A percentile compares a stretch with the other conserved stretches of the same genome.
Evolutionary conservation across 2,888 invertebrate species (phyloP).

Genomic region (Malachius bipustulatus): DNA sequence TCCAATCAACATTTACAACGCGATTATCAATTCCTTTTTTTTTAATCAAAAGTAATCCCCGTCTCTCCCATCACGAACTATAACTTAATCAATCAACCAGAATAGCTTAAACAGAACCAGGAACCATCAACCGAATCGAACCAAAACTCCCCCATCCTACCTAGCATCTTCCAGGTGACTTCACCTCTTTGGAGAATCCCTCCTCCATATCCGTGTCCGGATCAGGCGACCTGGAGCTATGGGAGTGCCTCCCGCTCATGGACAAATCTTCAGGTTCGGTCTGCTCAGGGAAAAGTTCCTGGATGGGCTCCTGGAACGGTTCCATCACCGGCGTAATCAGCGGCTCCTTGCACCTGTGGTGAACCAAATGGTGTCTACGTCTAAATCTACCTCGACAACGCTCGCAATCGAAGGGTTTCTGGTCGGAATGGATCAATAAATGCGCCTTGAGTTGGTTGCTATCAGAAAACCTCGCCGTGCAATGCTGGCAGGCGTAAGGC

Average conservation of each 20-base stretch:
- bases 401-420: constrained; percentile 76
- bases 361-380: constrained; percentile 73
- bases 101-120: too few relatives aligned
- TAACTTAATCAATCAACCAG: too few relatives aligned
- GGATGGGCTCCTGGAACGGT: constrained; percentile 28
- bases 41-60: too few relatives aligned
- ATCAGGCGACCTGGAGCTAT: constrained; percentile 36
- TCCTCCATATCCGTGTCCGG: constrained; percentile 41
- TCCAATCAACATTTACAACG: too few relatives aligned
- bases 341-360: constrained; percentile 60
- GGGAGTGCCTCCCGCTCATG: constrained; percentile 47
- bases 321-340: constrained; percentile 20
- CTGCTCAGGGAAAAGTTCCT: constrained; percentile 56
- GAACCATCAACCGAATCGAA: too few relatives aligned
- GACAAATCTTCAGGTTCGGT: constrained; percentile 87
- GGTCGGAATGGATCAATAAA: constrained; percentile 76
- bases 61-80: too few relatives aligned
- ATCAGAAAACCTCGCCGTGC: constrained; percentile 79
- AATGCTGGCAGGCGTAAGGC: constrained; percentile 78
- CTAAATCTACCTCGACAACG: constrained; percentile 68
- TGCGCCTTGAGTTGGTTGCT: constrained; percentile 88
- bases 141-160: too few relatives aligned
- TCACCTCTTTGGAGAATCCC: constrained; percentile 39
- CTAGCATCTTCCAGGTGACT: too few relatives aligned
- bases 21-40: too few relatives aligned